Evolutionary conservation across 2,797 vertebrate genomes (phyloP), one percentile per base, ranked within the genome.

Genomic region (Cygnus olor): DNA sequence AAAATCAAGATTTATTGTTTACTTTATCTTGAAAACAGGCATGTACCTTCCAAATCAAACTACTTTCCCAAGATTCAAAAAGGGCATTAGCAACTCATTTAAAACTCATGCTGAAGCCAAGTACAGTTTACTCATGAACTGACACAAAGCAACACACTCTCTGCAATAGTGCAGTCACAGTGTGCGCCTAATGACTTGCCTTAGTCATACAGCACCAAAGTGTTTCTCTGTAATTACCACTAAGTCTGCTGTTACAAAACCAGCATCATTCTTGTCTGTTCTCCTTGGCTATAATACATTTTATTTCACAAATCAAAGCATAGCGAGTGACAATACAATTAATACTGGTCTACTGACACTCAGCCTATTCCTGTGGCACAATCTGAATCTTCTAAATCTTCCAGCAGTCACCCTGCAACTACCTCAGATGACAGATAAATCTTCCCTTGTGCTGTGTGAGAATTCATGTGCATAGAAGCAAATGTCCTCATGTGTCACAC

Each of bases 351-450:
- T 88, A 45, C 76, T 89, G 91, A 88, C 76, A 74, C 25, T 24
- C 40, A 71, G 36, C 18, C 76, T 89, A 32, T 61, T 91, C 36
- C 32, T 51, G 44, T 45, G 77, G 45, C n/a, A 68, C 47, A 34
- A 21, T 42, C 40, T 2, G 10, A 68, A 65, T 32, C 81, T 78
- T 68, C 81, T 88, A 89, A 89, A 89, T 88, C 74, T 89, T 87
- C 40, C 53, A 82, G 65, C 30, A 85, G 36, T 68, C 57, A 64
- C 15, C 65, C 60, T 92, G 40, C 27, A 82, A 10, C 57, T 74
- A 64, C 71, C 71, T 85, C 44, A 73, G 78, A 82, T 8, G 34
- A 64, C 49, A 64, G 57, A 94, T 44, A 88, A 92, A 87, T 94
- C 19, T 22, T 87, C 7, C 21, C 63, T 58, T 58, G 53, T 89